Conservation (phyloP, 2,113 vertebrate species). For the Erythrolamprus reginae region DNA sequence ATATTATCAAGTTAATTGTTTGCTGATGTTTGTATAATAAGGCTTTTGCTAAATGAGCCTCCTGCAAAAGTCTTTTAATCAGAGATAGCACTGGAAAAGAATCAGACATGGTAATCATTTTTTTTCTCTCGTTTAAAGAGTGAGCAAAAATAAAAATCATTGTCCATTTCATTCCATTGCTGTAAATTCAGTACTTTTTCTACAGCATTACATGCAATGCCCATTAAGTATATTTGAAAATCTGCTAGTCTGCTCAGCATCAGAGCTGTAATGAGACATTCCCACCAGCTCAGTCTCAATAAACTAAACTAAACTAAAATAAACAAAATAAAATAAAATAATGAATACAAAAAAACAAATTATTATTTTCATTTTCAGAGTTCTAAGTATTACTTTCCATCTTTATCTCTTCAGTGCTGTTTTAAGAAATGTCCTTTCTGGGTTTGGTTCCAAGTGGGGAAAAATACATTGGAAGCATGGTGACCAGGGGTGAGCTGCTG, state of each 20-base stretch:
- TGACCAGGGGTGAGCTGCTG: no score
- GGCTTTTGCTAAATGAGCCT: slow-evolving; percentile 9
- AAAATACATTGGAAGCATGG: no score
- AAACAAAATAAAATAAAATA: background rate
- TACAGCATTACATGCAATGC: background rate
- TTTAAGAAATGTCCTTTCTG: no score
- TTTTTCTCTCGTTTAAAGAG: background rate
- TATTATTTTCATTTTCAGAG: background rate
- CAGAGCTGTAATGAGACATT: background rate
- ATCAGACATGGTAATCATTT: background rate
- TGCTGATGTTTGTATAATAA: slow-evolving; percentile 26
- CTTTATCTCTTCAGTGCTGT: background rate
- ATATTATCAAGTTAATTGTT: slow-evolving; percentile 28
- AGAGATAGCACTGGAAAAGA: background rate
- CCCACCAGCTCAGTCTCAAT: background rate
- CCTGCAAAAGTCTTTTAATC: slow-evolving; percentile 16
- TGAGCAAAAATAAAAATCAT: slow-evolving; percentile 5
- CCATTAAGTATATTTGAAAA: slow-evolving; percentile 8
- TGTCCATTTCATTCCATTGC: background rate
- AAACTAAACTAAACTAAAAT: background rate
- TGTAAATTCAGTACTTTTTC: background rate
- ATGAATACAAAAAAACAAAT: background rate
- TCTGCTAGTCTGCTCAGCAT: background rate
- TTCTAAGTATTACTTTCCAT: background rate
- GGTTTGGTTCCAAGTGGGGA: no score